A percentile compares a stretch with the other conserved stretches of the same genome.
Evolutionary conservation across 2,888 invertebrate genomes (phyloP).

Genomic region (Venustoraphidia nigricollis): DNA sequence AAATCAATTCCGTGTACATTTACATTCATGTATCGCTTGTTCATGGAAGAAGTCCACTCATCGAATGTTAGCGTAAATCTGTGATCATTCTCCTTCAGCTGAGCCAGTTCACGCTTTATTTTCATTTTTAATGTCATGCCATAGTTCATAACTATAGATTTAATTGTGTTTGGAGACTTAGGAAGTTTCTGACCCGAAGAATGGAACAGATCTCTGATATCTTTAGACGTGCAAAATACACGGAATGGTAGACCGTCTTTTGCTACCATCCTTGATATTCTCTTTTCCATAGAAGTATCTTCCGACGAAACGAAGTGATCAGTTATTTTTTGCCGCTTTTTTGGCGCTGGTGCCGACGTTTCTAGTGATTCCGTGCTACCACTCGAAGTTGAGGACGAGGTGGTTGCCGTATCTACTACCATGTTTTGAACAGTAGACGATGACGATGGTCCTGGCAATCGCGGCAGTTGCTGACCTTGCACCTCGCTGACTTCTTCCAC

Average conservation of each 20-base stretch:
- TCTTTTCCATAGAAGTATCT: slow-evolving; percentile 3
- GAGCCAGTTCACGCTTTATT: slow-evolving; percentile 4
- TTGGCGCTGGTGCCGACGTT: not conserved
- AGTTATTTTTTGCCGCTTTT: not conserved
- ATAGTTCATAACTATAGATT: slow-evolving; percentile 12
- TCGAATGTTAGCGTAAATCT: not conserved
- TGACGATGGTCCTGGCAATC: no score
- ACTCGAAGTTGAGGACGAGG: not conserved
- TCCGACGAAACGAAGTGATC: slow-evolving; percentile 2
- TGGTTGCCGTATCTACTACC: not conserved
- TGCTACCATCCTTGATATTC: slow-evolving; percentile 9
- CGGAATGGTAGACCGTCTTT: slow-evolving; percentile 13
- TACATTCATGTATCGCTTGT: slow-evolving; percentile 8
- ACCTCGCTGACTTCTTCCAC: no score
- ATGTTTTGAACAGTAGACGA: no score
- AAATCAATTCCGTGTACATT: slow-evolving; percentile 1
- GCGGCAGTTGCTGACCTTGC: no score
- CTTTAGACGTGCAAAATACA: slow-evolving; percentile 9
- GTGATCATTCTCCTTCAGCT: not conserved
- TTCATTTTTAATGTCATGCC: slow-evolving; percentile 5
- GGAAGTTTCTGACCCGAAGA: slow-evolving; percentile 1
- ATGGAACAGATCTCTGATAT: not conserved
- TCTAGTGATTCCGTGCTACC: not conserved
- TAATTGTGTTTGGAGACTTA: slow-evolving; percentile 9
- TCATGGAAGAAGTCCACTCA: slow-evolving; percentile 11